Conservation (phyloP, 92 coral and sea anemone genomes). For the Epizoanthus ramosus region DNA sequence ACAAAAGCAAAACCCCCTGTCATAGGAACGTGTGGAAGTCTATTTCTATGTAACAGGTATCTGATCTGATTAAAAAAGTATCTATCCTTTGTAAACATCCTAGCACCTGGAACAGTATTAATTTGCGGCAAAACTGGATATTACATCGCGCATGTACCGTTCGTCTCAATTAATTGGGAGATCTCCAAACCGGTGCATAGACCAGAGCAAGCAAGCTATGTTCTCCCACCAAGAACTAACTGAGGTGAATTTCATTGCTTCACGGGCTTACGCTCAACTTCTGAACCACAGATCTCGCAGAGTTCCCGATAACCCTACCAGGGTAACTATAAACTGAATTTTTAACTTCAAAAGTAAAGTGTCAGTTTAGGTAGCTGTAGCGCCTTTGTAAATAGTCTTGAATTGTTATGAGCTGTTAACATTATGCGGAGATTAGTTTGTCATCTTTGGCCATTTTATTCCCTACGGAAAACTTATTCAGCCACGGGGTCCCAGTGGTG, state of each 20-base stretch:
- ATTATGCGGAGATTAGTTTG: constrained; percentile 64
- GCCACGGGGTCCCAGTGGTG: too few species aligned
- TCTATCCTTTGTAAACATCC: constrained; percentile 66
- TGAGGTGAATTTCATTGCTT: constrained; percentile 26
- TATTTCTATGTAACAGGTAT: constrained; percentile 63
- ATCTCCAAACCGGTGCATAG: constrained; percentile 12
- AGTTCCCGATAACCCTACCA: neutral
- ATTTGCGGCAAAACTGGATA: constrained; percentile 64
- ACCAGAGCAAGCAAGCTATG: constrained; percentile 52
- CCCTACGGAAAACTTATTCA: constrained; percentile 13
- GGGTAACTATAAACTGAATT: constrained; percentile 47
- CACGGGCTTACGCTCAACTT: constrained; percentile 17
- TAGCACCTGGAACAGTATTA: constrained; percentile 64
- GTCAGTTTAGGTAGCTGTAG: neutral
- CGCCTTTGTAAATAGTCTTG: constrained; percentile 64
- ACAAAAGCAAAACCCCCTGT: constrained; percentile 36
- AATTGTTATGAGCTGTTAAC: constrained; percentile 51
- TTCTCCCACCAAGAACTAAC: constrained; percentile 56
- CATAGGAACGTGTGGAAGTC: constrained; percentile 35
- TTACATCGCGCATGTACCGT: constrained; percentile 63
- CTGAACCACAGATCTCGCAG: constrained; percentile 18
- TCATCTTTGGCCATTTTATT: constrained; percentile 61
- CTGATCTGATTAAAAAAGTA: constrained; percentile 59
- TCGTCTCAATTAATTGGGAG: constrained; percentile 53
- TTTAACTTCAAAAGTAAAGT: constrained; percentile 21